These are phyloP conservation scores for Smithornis capensis DNA, from an alignment of 2,113 vertebrate genomes.

Conservation along the genomic window DNA sequence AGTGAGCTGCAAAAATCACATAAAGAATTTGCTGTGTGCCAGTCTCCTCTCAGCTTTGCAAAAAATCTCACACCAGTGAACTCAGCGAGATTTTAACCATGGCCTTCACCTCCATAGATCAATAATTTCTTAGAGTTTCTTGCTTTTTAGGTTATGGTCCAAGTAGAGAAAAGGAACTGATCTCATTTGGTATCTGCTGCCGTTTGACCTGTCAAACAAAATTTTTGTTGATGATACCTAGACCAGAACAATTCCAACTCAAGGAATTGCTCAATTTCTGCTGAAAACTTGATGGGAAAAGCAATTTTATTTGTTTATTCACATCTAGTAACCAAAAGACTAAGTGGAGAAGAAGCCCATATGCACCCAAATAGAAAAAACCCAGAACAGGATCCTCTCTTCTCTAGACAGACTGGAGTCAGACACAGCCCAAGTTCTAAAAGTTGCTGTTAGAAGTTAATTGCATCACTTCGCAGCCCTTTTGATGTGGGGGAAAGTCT, in stretches of 20 bases:
- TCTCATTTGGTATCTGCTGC: neutral
- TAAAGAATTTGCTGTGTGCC: neutral
- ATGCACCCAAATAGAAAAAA: neutral
- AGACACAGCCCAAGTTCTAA: neutral
- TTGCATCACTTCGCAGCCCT: neutral
- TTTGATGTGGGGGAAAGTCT: neutral
- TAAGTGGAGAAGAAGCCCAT: neutral
- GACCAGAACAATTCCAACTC: neutral
- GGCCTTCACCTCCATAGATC: neutral
- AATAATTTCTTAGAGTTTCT: neutral
- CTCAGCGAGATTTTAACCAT: neutral
- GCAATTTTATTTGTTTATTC: neutral
- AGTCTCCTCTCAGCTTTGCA: neutral
- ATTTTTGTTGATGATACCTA: neutral
- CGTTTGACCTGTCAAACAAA: neutral
- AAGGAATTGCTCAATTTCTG: neutral
- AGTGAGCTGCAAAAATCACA: neutral
- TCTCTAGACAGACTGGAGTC: neutral
- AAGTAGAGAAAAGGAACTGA: neutral
- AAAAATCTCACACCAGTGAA: neutral
- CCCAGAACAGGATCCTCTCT: accelerated
- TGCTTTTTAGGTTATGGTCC: neutral
- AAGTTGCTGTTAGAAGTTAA: neutral
- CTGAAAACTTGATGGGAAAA: neutral
- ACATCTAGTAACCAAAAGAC: neutral